Percentiles rank a stretch among this genome's conserved stretches.
These are phyloP conservation scores for Myotis lucifugus DNA, from an alignment of 2,113 vertebrate genomes.

Conservation along the genomic window DNA sequence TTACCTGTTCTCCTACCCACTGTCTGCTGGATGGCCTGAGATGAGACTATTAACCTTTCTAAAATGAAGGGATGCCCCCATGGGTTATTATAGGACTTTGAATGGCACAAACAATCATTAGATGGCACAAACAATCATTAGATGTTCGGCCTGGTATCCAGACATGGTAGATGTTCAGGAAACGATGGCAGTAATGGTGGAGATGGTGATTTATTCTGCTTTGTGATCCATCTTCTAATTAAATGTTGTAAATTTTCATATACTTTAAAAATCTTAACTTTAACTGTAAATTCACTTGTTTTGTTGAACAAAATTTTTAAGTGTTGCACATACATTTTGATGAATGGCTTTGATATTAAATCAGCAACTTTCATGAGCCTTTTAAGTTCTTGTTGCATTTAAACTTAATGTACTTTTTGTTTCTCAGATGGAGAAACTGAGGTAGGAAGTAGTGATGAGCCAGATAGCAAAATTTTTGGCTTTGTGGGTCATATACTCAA, in stretches of 20 bases:
- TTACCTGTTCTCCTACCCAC: not conserved
- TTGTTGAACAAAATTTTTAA: not conserved
- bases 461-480: not conserved
- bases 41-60: not conserved
- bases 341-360: constrained; percentile 25
- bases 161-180: not conserved
- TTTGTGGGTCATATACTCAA: not conserved
- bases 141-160: not conserved
- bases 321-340: not conserved
- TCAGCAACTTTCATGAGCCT: not conserved
- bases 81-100: not conserved
- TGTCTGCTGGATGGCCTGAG: not conserved
- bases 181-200: not conserved
- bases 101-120: not conserved
- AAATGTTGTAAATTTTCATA: not conserved
- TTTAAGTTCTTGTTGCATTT: constrained; percentile 49
- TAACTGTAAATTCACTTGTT: not conserved
- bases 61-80: not conserved
- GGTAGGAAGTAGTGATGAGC: not conserved
- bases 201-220: not conserved
- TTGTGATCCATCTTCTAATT: not conserved
- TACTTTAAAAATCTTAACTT: not conserved
- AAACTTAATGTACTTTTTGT: constrained; percentile 14
- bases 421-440: constrained; percentile 40
- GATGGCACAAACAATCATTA: not conserved